phyloP scores from a whole-genome alignment of 2,797 vertebrate genomes.

The Liasis olivaceus region DNA sequence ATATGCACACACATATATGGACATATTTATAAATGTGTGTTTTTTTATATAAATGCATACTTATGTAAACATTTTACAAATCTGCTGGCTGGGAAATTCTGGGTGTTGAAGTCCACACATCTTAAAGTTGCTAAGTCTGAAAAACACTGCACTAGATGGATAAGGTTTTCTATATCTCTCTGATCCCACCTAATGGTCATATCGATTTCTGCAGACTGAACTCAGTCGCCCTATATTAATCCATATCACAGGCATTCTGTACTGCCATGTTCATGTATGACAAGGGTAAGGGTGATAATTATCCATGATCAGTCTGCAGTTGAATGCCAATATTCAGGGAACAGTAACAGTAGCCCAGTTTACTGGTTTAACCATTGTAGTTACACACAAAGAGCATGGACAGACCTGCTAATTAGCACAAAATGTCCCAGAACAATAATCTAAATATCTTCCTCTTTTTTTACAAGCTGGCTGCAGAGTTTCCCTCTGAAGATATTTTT shows the following conservation, averaged over 20 bases:
- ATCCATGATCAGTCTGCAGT: not conserved
- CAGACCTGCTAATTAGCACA: not conserved
- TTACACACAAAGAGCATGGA: not conserved
- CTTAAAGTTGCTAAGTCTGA: not conserved
- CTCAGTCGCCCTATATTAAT: not conserved
- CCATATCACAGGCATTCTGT: not conserved
- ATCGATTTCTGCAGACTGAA: not conserved
- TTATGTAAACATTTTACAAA: too few relatives aligned
- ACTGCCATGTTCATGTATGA: not conserved
- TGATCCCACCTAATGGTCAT: not conserved
- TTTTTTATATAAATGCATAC: too few relatives aligned
- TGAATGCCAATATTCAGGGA: not conserved
- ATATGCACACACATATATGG: not conserved
- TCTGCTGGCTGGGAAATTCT: too few relatives aligned
- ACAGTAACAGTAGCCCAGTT: not conserved
- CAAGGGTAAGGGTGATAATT: not conserved
- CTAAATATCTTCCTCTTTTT: not conserved
- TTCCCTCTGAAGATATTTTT: constrained; percentile 82
- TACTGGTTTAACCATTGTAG: not conserved
- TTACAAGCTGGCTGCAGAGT: constrained; percentile 83
- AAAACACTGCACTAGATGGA: not conserved
- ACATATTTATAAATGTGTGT: too few relatives aligned
- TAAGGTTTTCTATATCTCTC: not conserved
- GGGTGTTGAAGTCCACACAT: not conserved
- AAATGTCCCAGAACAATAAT: not conserved